Conservation (phyloP, 2,113 vertebrate genomes). For the Tetrao urogallus region DNA sequence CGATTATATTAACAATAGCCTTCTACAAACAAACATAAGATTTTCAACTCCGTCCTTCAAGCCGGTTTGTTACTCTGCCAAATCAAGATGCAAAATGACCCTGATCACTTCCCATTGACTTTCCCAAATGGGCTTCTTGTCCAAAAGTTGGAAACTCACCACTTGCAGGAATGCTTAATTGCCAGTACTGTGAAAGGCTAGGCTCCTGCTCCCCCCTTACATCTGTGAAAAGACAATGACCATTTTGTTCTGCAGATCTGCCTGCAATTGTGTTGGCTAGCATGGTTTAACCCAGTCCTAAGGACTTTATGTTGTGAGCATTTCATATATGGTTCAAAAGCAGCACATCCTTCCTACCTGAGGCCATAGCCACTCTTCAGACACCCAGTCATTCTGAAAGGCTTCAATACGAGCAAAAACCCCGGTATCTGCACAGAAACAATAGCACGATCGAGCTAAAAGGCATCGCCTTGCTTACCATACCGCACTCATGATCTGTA, state of each 20-base stretch:
- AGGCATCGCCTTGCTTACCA: not conserved
- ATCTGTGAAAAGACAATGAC: conserved; percentile 1
- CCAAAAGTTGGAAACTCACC: not conserved
- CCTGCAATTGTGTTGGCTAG: not conserved
- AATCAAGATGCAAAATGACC: not conserved
- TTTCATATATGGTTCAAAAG: not conserved
- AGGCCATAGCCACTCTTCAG: not conserved
- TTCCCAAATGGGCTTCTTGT: not conserved
- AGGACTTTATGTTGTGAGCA: not conserved
- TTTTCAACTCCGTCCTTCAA: not conserved
- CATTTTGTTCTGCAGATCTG: not conserved
- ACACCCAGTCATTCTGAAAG: not conserved
- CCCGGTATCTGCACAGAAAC: rapidly evolving
- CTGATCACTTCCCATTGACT: not conserved
- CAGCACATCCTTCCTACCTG: not conserved
- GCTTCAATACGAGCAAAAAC: not conserved
- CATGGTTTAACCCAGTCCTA: not conserved
- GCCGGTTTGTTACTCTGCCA: not conserved
- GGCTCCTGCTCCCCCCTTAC: not conserved
- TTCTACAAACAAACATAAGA: not conserved
- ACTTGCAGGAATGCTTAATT: rapidly evolving
- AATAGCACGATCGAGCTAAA: not conserved
- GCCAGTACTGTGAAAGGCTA: not conserved
- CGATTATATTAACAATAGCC: not conserved
- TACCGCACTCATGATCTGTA: not conserved